Base-by-base conservation (phyloP, 92 coral and sea anemone genomes). In the Bergia puertoricense region DNA sequence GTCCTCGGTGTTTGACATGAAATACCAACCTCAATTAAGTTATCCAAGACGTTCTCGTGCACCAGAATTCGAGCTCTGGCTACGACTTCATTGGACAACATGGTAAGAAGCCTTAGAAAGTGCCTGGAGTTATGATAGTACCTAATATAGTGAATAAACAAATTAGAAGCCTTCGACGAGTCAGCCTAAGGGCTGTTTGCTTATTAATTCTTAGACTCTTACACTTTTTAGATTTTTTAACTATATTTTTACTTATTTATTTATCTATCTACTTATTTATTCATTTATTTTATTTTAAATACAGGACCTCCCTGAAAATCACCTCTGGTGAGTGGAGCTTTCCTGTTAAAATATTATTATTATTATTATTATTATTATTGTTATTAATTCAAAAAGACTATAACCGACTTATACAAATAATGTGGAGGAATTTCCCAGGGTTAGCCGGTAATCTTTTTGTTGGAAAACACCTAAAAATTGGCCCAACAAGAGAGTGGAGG, bases 41-140 rank as follows among this genome's bases (percentile, higher is more conserved):
- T 97, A 18, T 94, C 98, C 91, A 97, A 88, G 6, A 97, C 97
- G 89, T 95, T 93, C 76, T 92, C 94, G 80, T 94, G 92, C 7
- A 97, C 99, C 85, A 97, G 93, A 41, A 88, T 91, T 82, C 98
- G 91, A 39, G 96, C 98, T 82, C 99, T 92, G 56, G 95, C 94
- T 3, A 97, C 99, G 75, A 97, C 98, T 80, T 97, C 99, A 91
- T 97, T 97, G 16, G 99, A 95, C 71, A 97, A 75, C 99, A 97
- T 95, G 68, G 98, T 92, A 43, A 97, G 91, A 65, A 97, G 86
- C 56, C 99, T 92, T 43, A 89, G 85, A 81, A 97, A 97, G 90
- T 97, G 90, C 48, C 93, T 94, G 85, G 88, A 85, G 41, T 97
- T 98, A 68, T 97, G 99, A 72, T 97, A 97, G 79, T 95, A 97